Evolutionary conservation across 1,140 invertebrate species (phyloP).

Genomic region (Pantala flavescens): DNA sequence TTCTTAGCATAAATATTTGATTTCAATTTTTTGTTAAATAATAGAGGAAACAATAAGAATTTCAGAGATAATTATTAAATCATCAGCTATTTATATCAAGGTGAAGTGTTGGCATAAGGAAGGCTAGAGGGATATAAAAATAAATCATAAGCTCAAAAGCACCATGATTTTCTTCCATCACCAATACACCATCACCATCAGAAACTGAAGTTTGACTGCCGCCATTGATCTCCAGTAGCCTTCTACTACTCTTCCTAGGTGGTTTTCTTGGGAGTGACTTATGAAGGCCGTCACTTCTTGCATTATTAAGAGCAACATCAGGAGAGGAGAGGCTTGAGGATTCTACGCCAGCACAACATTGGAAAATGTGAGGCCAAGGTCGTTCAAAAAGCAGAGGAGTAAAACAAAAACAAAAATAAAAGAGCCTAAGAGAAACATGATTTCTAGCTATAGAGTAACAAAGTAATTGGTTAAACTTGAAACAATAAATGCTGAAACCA

Average conservation of each 20-base stretch:
- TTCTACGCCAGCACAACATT: background rate
- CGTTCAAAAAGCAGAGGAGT: background rate
- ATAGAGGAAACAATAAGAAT: too few species aligned
- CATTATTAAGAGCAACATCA: background rate
- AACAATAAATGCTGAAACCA: too few species aligned
- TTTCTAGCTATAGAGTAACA: too few species aligned
- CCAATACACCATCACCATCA: background rate
- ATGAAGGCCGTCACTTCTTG: background rate
- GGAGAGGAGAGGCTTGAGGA: background rate
- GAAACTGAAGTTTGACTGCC: background rate
- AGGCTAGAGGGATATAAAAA: background rate
- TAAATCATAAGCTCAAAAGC: background rate
- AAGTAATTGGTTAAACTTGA: too few species aligned
- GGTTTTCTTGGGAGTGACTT: background rate
- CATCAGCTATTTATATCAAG: too few species aligned
- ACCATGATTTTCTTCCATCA: background rate
- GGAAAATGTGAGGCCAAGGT: background rate
- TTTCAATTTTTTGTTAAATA: too few species aligned
- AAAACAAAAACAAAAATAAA: background rate
- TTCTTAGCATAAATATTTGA: too few species aligned
- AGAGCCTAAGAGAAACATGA: too few species aligned
- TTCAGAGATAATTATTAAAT: too few species aligned
- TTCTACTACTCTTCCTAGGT: background rate
- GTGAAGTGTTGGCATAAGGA: too few species aligned
- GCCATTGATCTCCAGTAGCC: background rate